Base-by-base conservation (phyloP, 2,113 vertebrate genomes). In the Pelecanoides urinatrix region DNA sequence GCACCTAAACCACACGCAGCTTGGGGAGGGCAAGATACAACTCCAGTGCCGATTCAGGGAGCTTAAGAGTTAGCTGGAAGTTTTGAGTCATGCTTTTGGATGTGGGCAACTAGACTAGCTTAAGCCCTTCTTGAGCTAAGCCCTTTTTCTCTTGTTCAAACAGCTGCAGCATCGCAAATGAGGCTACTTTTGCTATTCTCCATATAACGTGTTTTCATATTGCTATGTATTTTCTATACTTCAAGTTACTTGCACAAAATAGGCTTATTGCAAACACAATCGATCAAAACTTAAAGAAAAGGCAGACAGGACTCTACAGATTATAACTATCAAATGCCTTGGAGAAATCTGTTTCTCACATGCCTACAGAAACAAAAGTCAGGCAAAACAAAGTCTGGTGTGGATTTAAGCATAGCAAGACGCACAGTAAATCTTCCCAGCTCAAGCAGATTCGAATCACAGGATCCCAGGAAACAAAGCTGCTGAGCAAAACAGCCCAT, bases 31-130 rank as follows among this genome's bases (percentile, higher is more conserved):
- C 29, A 73, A 92, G 66, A 73, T 66, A 82, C 45, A 79, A n/a
- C 32, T 68, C 71, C 40, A 19, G 26, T 6, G 3, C 19, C 1
- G 1, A 52, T 49, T 65, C 62, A 73, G 36, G 67, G 40, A 90
- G 74, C 61, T 94, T 22, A 74, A 53, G 44, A 72, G 53, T 67
- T 25, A 87, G 63, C 63, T 86, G 79, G 45, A 94, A 66, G 45
- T 52, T 95, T 70, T 76, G 79, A 90, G 82, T 87, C 79, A 79
- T 13, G 40, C 67, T 82, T 67, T 75, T 82, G 49, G 62, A 86
- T 11, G 16, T 1, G 17, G 75, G 40, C 58, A 92, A 70, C 32
- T 10, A n/a, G 32, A 88, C 68, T 0, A 92, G 56, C 53, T 75
- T 79, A 72, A 79, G 62, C 25, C 38, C 36, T 86, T 50, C 73